Conservation (phyloP, 2,797 vertebrate genomes). For the Amblyraja radiata region DNA sequence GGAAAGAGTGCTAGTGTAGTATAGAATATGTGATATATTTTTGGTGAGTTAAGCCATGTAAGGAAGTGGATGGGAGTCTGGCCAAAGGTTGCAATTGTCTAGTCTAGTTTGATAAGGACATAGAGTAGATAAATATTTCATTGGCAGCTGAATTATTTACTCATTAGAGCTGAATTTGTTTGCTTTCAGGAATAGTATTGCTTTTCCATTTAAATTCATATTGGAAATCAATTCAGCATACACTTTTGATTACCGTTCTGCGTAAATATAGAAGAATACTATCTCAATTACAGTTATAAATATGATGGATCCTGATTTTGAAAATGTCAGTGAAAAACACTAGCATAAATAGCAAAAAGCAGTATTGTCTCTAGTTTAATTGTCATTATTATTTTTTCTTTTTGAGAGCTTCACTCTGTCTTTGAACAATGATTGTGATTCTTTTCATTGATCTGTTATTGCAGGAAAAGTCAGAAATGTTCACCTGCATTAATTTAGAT, state of each 20-base stretch:
- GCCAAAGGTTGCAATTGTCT: neutral
- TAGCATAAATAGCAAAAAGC: constrained; percentile 51
- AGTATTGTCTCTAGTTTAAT: constrained; percentile 49
- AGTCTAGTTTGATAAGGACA: neutral
- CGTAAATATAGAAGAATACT: neutral
- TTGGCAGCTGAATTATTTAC: neutral
- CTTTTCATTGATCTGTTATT: constrained; percentile 41
- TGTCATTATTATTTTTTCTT: constrained; percentile 46
- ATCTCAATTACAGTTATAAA: neutral
- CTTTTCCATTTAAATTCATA: neutral
- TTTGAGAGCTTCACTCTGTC: constrained; percentile 45
- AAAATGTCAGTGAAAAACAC: constrained; percentile 9
- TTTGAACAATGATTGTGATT: constrained; percentile 41
- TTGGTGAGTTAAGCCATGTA: neutral
- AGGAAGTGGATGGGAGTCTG: no score
- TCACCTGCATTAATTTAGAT: constrained; percentile 45
- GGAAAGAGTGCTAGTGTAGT: no score
- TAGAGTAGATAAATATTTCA: neutral
- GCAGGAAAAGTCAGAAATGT: constrained; percentile 39
- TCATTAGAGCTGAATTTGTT: neutral
- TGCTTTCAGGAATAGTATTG: neutral
- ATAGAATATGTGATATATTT: neutral
- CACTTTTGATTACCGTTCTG: neutral
- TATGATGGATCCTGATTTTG: neutral
- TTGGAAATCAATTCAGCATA: constrained; percentile 5